A percentile compares a stretch with the other conserved stretches of the same genome.
Evolutionary conservation across 2,888 invertebrate genomes (phyloP).

Genomic region (Podabrus alpinus): DNA sequence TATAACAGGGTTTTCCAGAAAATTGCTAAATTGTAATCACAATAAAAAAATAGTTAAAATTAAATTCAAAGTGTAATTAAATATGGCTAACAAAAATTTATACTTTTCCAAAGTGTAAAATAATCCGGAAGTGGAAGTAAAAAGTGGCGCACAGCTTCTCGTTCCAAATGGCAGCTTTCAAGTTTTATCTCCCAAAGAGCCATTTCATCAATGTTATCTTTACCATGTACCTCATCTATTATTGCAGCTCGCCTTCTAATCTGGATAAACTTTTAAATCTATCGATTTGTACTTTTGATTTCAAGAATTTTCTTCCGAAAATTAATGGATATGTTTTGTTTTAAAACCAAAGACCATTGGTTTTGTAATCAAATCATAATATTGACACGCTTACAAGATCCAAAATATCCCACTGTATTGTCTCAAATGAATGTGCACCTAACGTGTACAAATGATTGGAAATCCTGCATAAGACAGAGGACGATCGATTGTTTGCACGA

Average conservation of each 20-base stretch:
- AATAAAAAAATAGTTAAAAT: background rate
- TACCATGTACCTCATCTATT: slow-evolving; percentile 38
- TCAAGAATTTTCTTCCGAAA: background rate
- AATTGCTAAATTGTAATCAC: background rate
- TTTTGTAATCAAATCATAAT: background rate
- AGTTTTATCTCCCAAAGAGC: slow-evolving; percentile 38
- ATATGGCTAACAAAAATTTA: background rate
- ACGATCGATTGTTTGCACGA: slow-evolving; percentile 25
- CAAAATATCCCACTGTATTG: slow-evolving; percentile 13
- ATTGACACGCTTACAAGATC: slow-evolving; percentile 10
- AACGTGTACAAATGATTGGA: slow-evolving; percentile 31
- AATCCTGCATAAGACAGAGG: slow-evolving; percentile 22
- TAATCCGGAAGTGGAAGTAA: slow-evolving; percentile 17
- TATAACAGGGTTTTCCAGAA: background rate
- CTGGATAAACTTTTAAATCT: slow-evolving; percentile 24
- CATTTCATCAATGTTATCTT: slow-evolving; percentile 40
- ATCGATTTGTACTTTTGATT: slow-evolving; percentile 17
- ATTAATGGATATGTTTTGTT: background rate
- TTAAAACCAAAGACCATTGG: background rate
- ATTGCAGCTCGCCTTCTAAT: slow-evolving; percentile 34
- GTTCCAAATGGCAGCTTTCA: slow-evolving; percentile 31
- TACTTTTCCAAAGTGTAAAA: slow-evolving; percentile 5
- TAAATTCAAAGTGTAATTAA: background rate
- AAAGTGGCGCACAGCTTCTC: slow-evolving; percentile 25
- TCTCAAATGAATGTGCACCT: slow-evolving; percentile 29